A percentile compares a stretch with the other conserved stretches of the same genome.
phyloP scores from a whole-genome alignment of 2,888 invertebrate genomes.

The Amiota minor region DNA sequence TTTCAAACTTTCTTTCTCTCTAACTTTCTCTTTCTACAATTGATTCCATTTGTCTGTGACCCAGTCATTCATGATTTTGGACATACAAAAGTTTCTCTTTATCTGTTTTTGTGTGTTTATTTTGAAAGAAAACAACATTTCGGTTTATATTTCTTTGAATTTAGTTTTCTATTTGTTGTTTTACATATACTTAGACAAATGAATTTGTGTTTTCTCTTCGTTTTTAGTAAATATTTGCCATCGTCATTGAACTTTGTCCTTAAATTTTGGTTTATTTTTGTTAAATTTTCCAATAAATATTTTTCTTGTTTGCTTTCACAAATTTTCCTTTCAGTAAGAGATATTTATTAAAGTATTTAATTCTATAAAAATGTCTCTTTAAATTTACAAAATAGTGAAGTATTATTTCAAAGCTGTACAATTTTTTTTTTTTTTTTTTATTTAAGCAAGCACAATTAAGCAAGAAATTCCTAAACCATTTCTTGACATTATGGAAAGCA shows the following conservation, averaged over 20 bases:
- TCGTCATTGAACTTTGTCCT: constrained; percentile 3
- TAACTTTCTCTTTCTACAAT: no score
- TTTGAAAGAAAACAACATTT: no score
- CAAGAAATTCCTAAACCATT: not conserved
- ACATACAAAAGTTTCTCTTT: no score
- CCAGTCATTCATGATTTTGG: no score
- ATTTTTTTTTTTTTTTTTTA: not conserved
- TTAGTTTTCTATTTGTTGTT: not conserved
- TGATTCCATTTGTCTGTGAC: no score
- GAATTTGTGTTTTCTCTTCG: not conserved
- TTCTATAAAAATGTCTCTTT: no score
- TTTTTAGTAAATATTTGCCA: not conserved
- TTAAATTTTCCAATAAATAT: not conserved
- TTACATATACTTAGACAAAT: not conserved
- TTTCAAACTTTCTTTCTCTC: no score
- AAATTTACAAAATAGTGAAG: no score
- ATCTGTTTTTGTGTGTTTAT: no score
- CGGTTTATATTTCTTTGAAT: no score
- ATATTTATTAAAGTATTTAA: no score
- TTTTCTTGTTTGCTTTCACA: not conserved
- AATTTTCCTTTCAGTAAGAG: not conserved
- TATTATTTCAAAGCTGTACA: no score
- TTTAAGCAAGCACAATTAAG: not conserved
- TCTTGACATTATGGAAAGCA: not conserved
- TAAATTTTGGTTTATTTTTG: not conserved